These are phyloP conservation scores for Argya squamiceps DNA, from an alignment of 2,797 vertebrate species.

Conservation along the genomic window DNA sequence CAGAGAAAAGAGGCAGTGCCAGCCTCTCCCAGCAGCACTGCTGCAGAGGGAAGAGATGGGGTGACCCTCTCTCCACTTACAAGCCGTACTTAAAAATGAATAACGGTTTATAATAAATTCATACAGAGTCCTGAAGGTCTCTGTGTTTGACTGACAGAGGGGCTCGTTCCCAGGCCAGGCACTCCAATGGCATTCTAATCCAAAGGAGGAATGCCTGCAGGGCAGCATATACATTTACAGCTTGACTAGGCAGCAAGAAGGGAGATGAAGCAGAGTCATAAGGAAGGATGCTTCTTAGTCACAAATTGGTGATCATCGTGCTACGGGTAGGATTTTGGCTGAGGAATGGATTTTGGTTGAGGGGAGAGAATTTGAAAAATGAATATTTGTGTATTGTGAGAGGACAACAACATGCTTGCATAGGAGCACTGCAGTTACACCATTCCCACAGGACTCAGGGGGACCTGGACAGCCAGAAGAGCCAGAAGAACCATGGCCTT, in stretches of 20 bases:
- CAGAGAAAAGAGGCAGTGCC: neutral
- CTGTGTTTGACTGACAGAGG: slow-evolving; percentile 22
- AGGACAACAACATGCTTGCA: neutral
- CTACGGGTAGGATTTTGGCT: neutral
- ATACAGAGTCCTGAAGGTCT: neutral
- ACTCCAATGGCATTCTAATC: neutral
- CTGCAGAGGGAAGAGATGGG: neutral
- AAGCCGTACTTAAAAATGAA: slow-evolving; percentile 14
- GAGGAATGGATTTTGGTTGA: neutral
- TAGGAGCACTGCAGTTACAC: neutral
- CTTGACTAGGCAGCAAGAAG: neutral
- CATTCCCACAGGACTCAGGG: neutral
- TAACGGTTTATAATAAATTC: slow-evolving; percentile 22
- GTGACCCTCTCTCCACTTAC: neutral
- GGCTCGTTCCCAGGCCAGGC: neutral
- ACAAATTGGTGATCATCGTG: neutral
- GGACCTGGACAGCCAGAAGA: neutral
- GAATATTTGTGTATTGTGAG: accelerated
- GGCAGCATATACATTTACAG: slow-evolving; percentile 17
- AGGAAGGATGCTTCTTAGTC: neutral
- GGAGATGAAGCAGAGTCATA: neutral
- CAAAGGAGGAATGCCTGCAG: neutral
- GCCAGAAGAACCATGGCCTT: neutral
- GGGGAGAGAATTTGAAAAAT: neutral
- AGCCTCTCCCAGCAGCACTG: neutral